Evolutionary conservation across 2,113 vertebrate species (phyloP).

Genomic region (Tursiops truncatus): DNA sequence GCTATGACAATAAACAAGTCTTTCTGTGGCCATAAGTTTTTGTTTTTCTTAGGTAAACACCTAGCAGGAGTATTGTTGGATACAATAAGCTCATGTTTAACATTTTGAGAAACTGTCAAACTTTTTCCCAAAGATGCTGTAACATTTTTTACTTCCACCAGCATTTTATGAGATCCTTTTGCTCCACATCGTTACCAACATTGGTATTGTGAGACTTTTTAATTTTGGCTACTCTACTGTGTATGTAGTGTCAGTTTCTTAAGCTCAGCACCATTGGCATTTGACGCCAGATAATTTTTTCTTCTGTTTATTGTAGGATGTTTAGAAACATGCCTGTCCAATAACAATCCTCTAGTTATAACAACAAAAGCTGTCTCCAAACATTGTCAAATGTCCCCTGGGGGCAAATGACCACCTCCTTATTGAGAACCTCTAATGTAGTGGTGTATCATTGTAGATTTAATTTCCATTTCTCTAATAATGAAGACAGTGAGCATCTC

Average conservation of each 20-base stretch:
- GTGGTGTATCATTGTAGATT: background rate
- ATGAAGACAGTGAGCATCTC: background rate
- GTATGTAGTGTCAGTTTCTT: background rate
- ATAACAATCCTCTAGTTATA: background rate
- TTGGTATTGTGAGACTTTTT: background rate
- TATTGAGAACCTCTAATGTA: background rate
- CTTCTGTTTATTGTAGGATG: background rate
- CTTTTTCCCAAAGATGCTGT: background rate
- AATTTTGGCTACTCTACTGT: background rate
- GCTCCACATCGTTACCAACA: background rate
- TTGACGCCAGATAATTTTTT: background rate
- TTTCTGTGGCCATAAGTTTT: background rate
- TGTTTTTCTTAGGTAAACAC: background rate
- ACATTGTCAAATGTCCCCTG: background rate
- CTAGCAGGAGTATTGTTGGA: background rate
- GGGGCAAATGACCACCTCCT: background rate
- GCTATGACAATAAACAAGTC: background rate
- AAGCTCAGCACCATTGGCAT: background rate
- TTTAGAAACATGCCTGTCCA: background rate
- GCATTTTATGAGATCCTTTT: background rate
- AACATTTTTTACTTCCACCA: background rate
- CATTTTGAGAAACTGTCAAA: background rate
- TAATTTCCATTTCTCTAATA: background rate
- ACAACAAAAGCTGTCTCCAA: background rate
- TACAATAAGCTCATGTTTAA: background rate